These are phyloP conservation scores for Distichodus sexfasciatus DNA, from an alignment of 2,797 vertebrate species.

Conservation along the genomic window DNA sequence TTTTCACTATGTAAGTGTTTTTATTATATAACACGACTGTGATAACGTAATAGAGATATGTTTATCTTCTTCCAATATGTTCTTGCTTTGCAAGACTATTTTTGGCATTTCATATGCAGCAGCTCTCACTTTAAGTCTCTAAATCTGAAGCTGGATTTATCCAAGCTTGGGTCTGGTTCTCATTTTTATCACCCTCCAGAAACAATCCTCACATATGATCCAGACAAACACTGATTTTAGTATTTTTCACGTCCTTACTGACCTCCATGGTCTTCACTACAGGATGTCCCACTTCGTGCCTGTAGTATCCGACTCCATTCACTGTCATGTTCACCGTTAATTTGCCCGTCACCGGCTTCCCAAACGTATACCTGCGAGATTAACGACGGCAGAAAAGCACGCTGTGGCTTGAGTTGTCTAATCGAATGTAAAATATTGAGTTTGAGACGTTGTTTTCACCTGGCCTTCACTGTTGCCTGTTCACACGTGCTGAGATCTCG, in stretches of 20 bases:
- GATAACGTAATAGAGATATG: neutral
- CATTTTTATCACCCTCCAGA: too few species aligned
- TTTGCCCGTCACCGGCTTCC: slow-evolving; percentile 86
- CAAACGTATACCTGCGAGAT: slow-evolving; percentile 86
- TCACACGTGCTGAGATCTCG: slow-evolving; percentile 83
- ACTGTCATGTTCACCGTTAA: slow-evolving; percentile 90
- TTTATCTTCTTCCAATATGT: neutral
- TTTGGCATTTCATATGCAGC: too few species aligned
- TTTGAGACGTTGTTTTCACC: slow-evolving; percentile 70
- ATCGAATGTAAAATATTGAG: too few species aligned
- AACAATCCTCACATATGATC: neutral
- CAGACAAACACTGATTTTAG: neutral
- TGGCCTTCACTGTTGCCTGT: slow-evolving; percentile 80
- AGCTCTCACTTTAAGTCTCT: too few species aligned
- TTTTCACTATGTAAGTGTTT: too few species aligned
- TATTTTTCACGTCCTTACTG: slow-evolving; percentile 25
- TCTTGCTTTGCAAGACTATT: neutral
- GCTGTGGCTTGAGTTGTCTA: too few species aligned
- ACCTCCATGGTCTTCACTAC: slow-evolving; percentile 88
- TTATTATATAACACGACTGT: too few species aligned
- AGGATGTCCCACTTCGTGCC: slow-evolving; percentile 87
- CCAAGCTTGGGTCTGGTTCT: neutral
- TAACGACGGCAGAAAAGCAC: too few species aligned
- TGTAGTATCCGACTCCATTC: slow-evolving; percentile 91
- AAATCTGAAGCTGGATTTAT: too few species aligned